These are phyloP conservation scores for Ranitomeya imitator DNA, from an alignment of 2,113 vertebrate species.

Conservation along the genomic window DNA sequence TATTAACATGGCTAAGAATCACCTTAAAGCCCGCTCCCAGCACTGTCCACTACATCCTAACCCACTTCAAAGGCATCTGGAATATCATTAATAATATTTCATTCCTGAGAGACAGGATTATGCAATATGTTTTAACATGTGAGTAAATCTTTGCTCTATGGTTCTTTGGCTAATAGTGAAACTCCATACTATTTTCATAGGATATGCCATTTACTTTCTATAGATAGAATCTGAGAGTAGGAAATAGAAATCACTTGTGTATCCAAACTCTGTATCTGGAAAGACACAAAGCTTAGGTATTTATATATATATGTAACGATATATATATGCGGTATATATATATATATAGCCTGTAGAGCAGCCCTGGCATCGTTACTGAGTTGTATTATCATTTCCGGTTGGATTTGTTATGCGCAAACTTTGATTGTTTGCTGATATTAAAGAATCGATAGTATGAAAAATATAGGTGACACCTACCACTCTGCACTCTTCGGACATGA, in stretches of 20 bases:
- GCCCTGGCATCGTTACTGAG: too few species aligned
- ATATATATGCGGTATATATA: too few species aligned
- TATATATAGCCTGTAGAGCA: too few species aligned
- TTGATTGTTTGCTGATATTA: too few species aligned
- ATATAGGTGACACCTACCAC: too few species aligned
- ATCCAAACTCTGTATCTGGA: neutral
- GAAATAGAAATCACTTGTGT: neutral
- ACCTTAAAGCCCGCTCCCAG: constrained; percentile 85
- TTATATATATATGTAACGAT: neutral
- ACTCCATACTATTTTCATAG: neutral
- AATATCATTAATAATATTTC: constrained; percentile 91
- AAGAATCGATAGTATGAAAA: too few species aligned
- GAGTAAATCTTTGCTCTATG: constrained; percentile 67
- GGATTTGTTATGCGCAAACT: too few species aligned
- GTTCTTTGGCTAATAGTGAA: neutral
- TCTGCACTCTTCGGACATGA: too few species aligned
- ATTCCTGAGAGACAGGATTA: constrained; percentile 83
- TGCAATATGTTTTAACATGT: constrained; percentile 95
- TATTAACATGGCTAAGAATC: constrained; percentile 84
- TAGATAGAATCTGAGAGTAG: neutral
- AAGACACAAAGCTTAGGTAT: neutral
- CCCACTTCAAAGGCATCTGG: constrained; percentile 91
- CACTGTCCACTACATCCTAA: constrained; percentile 91
- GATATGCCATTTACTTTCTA: neutral
- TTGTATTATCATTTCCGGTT: too few species aligned